Base-by-base conservation (phyloP, 2,888 invertebrate genomes). In the Cerastis leucographa region DNA sequence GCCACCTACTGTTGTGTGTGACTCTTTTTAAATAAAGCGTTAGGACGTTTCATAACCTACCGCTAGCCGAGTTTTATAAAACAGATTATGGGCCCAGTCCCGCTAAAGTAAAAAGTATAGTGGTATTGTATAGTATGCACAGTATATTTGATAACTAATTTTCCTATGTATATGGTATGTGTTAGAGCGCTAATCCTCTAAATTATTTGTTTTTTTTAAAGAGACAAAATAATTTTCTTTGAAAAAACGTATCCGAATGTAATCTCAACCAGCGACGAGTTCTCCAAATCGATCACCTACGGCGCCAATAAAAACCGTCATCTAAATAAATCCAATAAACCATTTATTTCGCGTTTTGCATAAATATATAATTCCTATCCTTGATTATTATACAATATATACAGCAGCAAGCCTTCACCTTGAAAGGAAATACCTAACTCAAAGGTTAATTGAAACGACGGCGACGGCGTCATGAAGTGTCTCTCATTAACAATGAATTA, bases 381-480 rank as follows among this genome's bases (percentile, higher is more conserved):
- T 65, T 69, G 65, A 72, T 74, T 72, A 72, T 74, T 72, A 72
- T 51, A 77, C 46, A 69, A 80, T 77, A 65, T 74, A 59, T 70
- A 73, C 29, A 59, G 42, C n/a, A 69, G 14, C 25, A 19, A 77
- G 64, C 46, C 76, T 65, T 84, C 49, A 72, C 62, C 74, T 81
- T 81, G 71, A n/a, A 70, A 72, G 71, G 59, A 84, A 80, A 84
- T 82, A 80, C 67, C 76, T 67, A 70, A 72, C 66, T 67, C 59
- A 81, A 84, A 85, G 78, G 85, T 84, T 84, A 84, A 84, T 85
- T 68, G 72, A 84, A 81, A 78, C 82, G 40, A 65, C 68, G 40
- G 0, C 82, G 40, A 65, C 68, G 40, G 0, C 61, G 64, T 75
- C 85, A 65, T 73, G 51, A 74, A 71, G 81, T 71, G 74, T 68